A percentile compares a stretch with the other conserved stretches of the same genome.
These are phyloP conservation scores for Mylabris phalerata DNA, from an alignment of 1,140 invertebrate genomes.

Conservation along the genomic window DNA sequence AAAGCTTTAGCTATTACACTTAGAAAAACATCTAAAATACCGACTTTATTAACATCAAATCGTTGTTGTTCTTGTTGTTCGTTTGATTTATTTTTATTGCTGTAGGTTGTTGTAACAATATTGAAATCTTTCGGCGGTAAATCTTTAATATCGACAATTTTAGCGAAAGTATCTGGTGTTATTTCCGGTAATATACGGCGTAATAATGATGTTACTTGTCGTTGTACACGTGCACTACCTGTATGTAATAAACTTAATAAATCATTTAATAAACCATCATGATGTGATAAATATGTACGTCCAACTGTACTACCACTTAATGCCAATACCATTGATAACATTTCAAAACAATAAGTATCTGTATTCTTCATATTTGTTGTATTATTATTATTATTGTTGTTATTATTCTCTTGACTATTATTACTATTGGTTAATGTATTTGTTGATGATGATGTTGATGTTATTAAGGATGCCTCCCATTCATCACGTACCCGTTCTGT, in stretches of 20 bases:
- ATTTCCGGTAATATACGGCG: constrained; percentile 80
- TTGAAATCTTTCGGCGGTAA: constrained; percentile 74
- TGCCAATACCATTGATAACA: constrained; percentile 90
- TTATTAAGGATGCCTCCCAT: constrained; percentile 63
- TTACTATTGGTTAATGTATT: constrained; percentile 24
- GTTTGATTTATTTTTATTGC: constrained; percentile 12
- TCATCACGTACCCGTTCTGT: constrained; percentile 76
- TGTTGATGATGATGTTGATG: constrained; percentile 21
- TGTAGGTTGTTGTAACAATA: constrained; percentile 52
- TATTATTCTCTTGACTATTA: constrained; percentile 41
- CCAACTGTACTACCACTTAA: constrained; percentile 90
- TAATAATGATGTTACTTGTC: constrained; percentile 80
- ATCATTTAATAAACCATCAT: constrained; percentile 76
- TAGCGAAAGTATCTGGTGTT: constrained; percentile 57
- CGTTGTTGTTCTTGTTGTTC: constrained; percentile 31
- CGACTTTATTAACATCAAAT: constrained; percentile 58
- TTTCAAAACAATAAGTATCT: constrained; percentile 96
- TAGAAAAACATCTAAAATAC: constrained; percentile 78
- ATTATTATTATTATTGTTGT: constrained; percentile 47
- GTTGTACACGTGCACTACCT: constrained; percentile 86
- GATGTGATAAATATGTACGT: constrained; percentile 81
- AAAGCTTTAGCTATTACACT: constrained; percentile 81
- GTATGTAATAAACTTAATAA: constrained; percentile 85
- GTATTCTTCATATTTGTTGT: constrained; percentile 51
- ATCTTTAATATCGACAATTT: constrained; percentile 58